Percentiles rank a stretch among this genome's conserved stretches.
Evolutionary conservation across 2,113 vertebrate genomes (phyloP).

Genomic region (Nothocercus julius): DNA sequence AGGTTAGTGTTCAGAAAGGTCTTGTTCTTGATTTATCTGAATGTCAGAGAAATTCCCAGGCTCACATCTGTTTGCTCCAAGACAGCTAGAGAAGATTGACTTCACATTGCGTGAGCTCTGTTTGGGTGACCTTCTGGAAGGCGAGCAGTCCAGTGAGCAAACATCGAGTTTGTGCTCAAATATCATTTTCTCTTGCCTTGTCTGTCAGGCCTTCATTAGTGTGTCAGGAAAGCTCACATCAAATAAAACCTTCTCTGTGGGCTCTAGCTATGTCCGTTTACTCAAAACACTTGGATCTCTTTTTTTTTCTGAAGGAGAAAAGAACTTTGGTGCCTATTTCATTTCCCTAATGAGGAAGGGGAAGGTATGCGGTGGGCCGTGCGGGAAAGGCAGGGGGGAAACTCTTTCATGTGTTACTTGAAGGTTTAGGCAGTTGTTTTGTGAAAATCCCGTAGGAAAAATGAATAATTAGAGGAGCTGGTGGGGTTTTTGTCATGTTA

Average conservation of each 20-base stretch:
- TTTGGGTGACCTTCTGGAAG: constrained; percentile 52
- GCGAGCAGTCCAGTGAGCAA: constrained; percentile 49
- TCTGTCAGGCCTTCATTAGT: constrained; percentile 51
- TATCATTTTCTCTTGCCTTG: constrained; percentile 45
- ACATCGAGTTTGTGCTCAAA: constrained; percentile 68
- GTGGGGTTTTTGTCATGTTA: background rate
- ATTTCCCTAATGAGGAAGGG: constrained; percentile 48
- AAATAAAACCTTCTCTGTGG: constrained; percentile 19
- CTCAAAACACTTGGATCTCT: background rate
- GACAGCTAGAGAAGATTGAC: constrained; percentile 31
- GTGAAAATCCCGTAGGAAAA: constrained; percentile 55
- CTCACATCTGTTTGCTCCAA: constrained; percentile 65
- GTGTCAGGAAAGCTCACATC: constrained; percentile 48
- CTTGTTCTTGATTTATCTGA: constrained; percentile 52
- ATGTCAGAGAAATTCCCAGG: constrained; percentile 61
- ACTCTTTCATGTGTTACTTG: constrained; percentile 1
- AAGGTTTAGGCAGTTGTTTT: constrained; percentile 32
- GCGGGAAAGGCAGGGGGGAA: background rate
- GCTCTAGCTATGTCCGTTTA: constrained; percentile 15
- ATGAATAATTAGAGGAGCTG: constrained; percentile 13
- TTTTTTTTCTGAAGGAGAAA: background rate
- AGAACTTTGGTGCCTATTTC: constrained; percentile 23
- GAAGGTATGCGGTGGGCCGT: background rate
- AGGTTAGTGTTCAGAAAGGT: background rate
- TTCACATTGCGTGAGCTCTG: constrained; percentile 11